Conservation (phyloP, 2,113 vertebrate species). For the Lucifuga dentata region DNA sequence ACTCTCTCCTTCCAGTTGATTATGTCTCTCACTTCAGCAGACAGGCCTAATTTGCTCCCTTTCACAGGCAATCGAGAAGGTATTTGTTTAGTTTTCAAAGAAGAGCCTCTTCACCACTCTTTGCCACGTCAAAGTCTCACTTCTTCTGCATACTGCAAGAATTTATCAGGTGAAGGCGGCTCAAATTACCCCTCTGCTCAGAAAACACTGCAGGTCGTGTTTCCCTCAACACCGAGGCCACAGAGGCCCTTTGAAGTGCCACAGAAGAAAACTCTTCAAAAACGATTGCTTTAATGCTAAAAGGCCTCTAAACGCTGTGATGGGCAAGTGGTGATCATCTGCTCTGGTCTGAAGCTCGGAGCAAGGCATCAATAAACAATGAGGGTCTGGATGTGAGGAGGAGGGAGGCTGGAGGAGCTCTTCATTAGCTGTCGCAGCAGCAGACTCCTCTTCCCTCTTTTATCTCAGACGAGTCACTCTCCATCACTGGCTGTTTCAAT, state of each 20-base stretch:
- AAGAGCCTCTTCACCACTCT: conserved; percentile 34
- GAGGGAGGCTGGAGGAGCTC: conserved; percentile 63
- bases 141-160: conserved; percentile 10
- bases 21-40: conserved; percentile 58
- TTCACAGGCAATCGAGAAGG: conserved; percentile 50
- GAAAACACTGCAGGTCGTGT: conserved; percentile 26
- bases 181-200: conserved; percentile 12
- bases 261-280: conserved; percentile 43
- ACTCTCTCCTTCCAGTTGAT: conserved; percentile 58
- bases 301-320: conserved; percentile 65
- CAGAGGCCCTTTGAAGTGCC: conserved; percentile 41
- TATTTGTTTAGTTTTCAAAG: conserved; percentile 54
- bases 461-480: conserved; percentile 74
- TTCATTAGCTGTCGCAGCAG: conserved; percentile 76
- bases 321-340: conserved; percentile 63
- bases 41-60: conserved; percentile 59
- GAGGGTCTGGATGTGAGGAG: conserved; percentile 67
- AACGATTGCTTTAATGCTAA: conserved; percentile 68
- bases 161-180: background rate
- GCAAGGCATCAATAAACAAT: conserved; percentile 81
- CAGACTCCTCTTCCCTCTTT: conserved; percentile 69
- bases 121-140: conserved; percentile 34
- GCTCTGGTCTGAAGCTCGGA: conserved; percentile 65
- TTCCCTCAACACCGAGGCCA: conserved; percentile 30
- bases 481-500: conserved; percentile 71